Percentiles rank a stretch among this genome's conserved stretches.
Evolutionary conservation across 1,140 invertebrate genomes (phyloP).

Genomic region (Caerostris darwini): DNA sequence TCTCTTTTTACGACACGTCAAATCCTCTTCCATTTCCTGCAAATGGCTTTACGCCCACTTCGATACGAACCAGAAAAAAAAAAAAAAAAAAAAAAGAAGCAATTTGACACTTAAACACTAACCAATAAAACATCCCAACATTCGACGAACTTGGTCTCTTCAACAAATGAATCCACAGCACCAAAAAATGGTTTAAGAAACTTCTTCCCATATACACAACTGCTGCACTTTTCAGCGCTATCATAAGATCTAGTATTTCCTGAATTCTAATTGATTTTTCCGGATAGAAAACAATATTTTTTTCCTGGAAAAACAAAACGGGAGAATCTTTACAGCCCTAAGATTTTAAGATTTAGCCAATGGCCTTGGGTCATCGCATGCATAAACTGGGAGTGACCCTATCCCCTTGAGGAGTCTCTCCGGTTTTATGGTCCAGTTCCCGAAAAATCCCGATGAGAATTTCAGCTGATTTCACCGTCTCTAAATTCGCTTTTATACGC

Average conservation of each 20-base stretch:
- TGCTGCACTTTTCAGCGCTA: no score
- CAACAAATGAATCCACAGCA: not conserved
- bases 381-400: not conserved
- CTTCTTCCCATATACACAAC: not conserved
- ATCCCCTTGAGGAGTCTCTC: not conserved
- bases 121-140: not conserved
- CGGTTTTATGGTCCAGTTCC: not conserved
- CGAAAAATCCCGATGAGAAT: not conserved
- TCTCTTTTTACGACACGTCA: no score
- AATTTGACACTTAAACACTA: not conserved
- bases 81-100: not conserved
- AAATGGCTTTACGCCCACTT: no score
- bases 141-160: not conserved
- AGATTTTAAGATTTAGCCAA: not conserved
- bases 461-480: not conserved
- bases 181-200: no score
- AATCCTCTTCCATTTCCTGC: no score
- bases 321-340: not conserved
- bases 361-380: not conserved
- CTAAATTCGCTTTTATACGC: not conserved
- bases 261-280: not conserved
- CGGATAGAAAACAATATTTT: not conserved
- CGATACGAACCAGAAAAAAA: not conserved
- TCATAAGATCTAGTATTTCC: not conserved
- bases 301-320: not conserved